phyloP scores from a whole-genome alignment of 2,888 invertebrate genomes.

The Eupithecia exiguata region DNA sequence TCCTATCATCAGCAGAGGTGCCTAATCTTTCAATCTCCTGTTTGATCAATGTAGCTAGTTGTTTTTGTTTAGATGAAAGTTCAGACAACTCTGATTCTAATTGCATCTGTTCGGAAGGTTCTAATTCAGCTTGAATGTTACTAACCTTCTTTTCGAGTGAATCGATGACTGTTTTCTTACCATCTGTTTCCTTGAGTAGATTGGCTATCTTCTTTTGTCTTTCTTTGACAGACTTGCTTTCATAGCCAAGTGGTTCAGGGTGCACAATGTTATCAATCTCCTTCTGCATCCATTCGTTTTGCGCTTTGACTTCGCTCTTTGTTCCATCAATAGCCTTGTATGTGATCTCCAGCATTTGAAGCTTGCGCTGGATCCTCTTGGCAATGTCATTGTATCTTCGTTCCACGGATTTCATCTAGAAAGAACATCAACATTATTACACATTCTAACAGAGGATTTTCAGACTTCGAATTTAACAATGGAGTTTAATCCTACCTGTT shows the following conservation, averaged over 20 bases:
- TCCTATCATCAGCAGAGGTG: constrained; percentile 88
- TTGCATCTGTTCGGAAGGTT: constrained; percentile 91
- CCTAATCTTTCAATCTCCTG: constrained; percentile 89
- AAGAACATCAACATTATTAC: constrained; percentile 39
- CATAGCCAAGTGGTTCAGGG: constrained; percentile 88
- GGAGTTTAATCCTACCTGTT: constrained; percentile 83
- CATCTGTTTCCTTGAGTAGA: constrained; percentile 92
- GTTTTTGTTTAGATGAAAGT: constrained; percentile 89
- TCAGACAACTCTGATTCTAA: constrained; percentile 89
- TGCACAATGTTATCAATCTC: constrained; percentile 87
- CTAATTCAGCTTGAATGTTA: constrained; percentile 93
- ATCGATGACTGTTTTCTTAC: constrained; percentile 91
- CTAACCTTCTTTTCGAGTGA: constrained; percentile 92
- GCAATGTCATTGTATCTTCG: constrained; percentile 92
- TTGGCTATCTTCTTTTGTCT: constrained; percentile 88
- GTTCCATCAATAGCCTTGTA: constrained; percentile 92
- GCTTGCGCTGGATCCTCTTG: constrained; percentile 92
- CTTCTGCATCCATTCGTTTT: constrained; percentile 91
- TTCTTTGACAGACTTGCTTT: constrained; percentile 90
- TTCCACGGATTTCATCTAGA: constrained; percentile 90
- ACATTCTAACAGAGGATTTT: not conserved
- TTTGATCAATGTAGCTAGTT: constrained; percentile 87
- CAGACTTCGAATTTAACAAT: not conserved
- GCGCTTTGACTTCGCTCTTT: constrained; percentile 90
- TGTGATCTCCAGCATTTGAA: constrained; percentile 92